Percentiles rank a stretch among this genome's conserved stretches.
Evolutionary conservation across 2,797 vertebrate genomes (phyloP).

Genomic region (Pseudochirops corinnae): DNA sequence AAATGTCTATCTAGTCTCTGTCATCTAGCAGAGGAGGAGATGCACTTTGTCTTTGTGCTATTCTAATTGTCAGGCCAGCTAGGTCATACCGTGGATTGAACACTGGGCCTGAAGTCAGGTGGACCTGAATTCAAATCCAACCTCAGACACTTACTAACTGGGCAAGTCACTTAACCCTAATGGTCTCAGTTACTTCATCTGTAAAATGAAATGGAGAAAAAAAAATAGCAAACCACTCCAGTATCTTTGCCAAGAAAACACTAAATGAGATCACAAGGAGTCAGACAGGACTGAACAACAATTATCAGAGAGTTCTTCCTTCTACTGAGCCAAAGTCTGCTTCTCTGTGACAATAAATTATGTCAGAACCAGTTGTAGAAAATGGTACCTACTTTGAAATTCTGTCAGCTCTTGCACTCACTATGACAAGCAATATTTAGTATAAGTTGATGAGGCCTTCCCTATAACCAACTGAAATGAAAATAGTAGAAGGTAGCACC

Average conservation of each 20-base stretch:
- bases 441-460: background rate
- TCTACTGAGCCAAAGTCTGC: background rate
- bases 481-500: slow-evolving; percentile 4
- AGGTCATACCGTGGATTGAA: background rate
- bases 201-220: background rate
- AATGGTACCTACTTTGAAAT: background rate
- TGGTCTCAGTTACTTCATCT: too few relatives aligned
- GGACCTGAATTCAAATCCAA: background rate
- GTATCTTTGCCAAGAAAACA: background rate
- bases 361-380: background rate
- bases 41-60: background rate
- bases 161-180: background rate
- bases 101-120: background rate
- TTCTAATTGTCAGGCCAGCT: background rate
- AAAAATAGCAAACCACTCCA: background rate
- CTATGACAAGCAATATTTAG: background rate
- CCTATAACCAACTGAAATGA: background rate
- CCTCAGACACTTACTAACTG: background rate
- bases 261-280: background rate
- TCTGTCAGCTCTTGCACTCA: background rate
- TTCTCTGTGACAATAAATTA: background rate
- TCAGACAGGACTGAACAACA: background rate
- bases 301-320: background rate
- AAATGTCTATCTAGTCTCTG: background rate
- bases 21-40: background rate